These are phyloP conservation scores for Sinopyrophorus schimmeli DNA, from an alignment of 2,888 invertebrate species.

Conservation along the genomic window DNA sequence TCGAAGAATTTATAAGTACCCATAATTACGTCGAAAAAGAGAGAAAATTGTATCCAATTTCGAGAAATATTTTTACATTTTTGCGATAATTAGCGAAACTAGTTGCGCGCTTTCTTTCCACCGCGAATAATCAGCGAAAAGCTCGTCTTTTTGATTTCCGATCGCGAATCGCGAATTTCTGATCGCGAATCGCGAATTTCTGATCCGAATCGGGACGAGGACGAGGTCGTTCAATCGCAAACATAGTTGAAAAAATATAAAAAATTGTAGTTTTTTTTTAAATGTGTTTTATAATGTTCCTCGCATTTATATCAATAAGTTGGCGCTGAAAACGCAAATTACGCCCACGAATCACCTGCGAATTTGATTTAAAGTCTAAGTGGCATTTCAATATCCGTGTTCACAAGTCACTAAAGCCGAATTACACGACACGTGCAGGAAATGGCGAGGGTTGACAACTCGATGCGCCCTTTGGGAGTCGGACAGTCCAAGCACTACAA, in stretches of 20 bases:
- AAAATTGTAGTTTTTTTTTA: too few species aligned
- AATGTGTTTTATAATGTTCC: too few species aligned
- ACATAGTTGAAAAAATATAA: too few species aligned
- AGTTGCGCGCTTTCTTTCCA: not conserved
- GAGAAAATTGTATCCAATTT: conserved; percentile 16
- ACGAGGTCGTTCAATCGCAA: too few species aligned
- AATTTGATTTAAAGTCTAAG: conserved; percentile 52
- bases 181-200: too few species aligned
- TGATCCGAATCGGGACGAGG: not conserved
- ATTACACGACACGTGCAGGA: conserved; percentile 46
- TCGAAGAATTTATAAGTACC: conserved; percentile 11
- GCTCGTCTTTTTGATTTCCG: too few species aligned
- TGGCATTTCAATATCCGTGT: conserved; percentile 53
- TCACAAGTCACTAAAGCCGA: conserved; percentile 45
- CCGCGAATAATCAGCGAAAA: not conserved
- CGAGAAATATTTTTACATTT: conserved; percentile 9
- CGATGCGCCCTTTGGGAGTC: conserved; percentile 43
- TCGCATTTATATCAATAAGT: conserved; percentile 48
- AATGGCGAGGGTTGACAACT: conserved; percentile 47
- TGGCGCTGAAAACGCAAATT: conserved; percentile 43
- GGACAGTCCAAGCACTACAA: conserved; percentile 19
- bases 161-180: too few species aligned
- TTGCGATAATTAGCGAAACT: conserved; percentile 12
- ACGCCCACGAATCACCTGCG: conserved; percentile 46
- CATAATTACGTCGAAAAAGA: conserved; percentile 12